Base-by-base conservation (phyloP, 2,888 invertebrate genomes). In the Linhomoeus sp. region DNA sequence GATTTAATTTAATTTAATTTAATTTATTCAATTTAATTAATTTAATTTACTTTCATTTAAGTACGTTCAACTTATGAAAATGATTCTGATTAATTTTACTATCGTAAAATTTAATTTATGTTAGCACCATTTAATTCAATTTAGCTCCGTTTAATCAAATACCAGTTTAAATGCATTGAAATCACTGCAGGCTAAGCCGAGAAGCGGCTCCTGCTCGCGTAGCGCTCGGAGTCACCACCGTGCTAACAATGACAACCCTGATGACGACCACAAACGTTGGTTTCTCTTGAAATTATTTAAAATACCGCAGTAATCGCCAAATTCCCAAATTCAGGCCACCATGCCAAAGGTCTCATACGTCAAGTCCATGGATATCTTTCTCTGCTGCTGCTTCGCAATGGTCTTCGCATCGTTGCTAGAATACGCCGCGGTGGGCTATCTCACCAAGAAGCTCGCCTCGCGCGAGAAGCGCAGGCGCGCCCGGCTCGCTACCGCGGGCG, bases 351-450 rank as follows among this genome's bases (percentile, higher is more conserved):
- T 90, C 67, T 87, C 87, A 56, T 90, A 90, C 73, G 86, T 90
- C 70, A 90, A 90, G 71, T 54, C 55, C 37, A 90, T 90, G 70
- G 90, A 90, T 72, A 87, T 90, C 62, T 90, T 87, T 72, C 74
- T 88, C 72, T 87, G 87, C 65, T 88, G 87, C 65, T 88, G 87
- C 74, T 90, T 90, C 81, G 85, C 90, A 68, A 90, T 90, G 88
- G 90, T 90, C 67, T 90, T 90, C 75, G 88, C 88, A 62, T 87
- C 87, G 70, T 75, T 92, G 67, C 73, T 92, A 73, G 92, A 92
- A 75, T 92, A 90, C 71, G 90, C 92, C 55, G 84, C 88, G 55
- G 92, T 92, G 60, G 88, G 88, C 57, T 92, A 92, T 72, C 84
- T 90, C 81, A 87, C 86, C 58, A 90, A 88, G 73, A 76, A 87